phyloP scores from a whole-genome alignment of 1,140 invertebrate species.

The Solen grandis region DNA sequence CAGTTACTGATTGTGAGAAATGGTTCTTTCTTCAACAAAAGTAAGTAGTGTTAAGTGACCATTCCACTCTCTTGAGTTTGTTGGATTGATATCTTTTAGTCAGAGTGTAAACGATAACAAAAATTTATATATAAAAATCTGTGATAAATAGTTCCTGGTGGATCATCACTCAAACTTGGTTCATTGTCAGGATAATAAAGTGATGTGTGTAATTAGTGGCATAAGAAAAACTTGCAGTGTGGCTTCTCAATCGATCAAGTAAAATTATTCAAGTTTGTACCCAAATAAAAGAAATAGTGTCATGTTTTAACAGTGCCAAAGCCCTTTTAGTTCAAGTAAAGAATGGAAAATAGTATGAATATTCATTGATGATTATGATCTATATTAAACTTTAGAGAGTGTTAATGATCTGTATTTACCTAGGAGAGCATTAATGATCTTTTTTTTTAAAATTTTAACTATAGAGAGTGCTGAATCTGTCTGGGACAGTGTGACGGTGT shows the following conservation, averaged over 20 bases:
- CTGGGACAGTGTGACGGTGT: conserved; percentile 98
- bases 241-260: no score
- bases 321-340: not conserved
- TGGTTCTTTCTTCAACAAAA: conserved; percentile 51
- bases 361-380: not conserved
- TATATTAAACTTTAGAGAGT: not conserved
- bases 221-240: not conserved
- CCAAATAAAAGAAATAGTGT: not conserved
- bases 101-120: not conserved
- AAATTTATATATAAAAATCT: not conserved
- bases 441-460: conserved; percentile 42
- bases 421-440: not conserved
- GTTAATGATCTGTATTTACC: not conserved
- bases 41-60: conserved; percentile 8
- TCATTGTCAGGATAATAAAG: not conserved
- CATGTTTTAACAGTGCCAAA: not conserved
- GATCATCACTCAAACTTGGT: not conserved
- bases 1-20: conserved; percentile 6
- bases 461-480: conserved; percentile 85
- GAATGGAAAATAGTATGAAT: not conserved
- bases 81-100: not conserved
- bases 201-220: not conserved
- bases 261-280: no score
- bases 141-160: not conserved
- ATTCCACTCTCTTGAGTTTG: not conserved